Evolutionary conservation across 1,140 invertebrate genomes (phyloP).

Genomic region (Phymastichus coffea): DNA sequence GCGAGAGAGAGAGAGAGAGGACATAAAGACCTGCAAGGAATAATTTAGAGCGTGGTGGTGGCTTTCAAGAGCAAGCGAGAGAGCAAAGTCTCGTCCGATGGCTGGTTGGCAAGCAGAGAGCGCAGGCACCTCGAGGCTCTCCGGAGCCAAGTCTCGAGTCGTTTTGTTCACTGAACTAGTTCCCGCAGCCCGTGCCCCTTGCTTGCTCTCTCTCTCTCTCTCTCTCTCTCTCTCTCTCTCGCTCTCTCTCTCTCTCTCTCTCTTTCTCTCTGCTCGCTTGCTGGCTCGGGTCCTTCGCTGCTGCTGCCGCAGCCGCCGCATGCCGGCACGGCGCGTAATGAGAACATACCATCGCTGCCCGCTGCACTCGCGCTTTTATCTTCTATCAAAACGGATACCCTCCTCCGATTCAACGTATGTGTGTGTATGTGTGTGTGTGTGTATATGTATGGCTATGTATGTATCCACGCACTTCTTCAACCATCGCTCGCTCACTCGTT

Average conservation of each 20-base stretch:
- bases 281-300: not conserved
- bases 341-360: slow-evolving; percentile 42
- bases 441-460: too few species aligned
- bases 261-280: not conserved
- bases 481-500: not conserved
- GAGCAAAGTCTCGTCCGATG: slow-evolving; percentile 23
- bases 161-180: slow-evolving; percentile 30
- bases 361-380: slow-evolving; percentile 38
- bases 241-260: too few species aligned
- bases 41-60: slow-evolving; percentile 18
- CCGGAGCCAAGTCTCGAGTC: slow-evolving; percentile 25
- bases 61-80: not conserved
- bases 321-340: slow-evolving; percentile 51
- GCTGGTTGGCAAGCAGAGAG: slow-evolving; percentile 15
- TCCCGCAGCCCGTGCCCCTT: slow-evolving; percentile 13
- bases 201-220: too few species aligned
- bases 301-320: too few species aligned
- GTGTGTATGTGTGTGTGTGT: too few species aligned
- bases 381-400: slow-evolving; percentile 42
- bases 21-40: slow-evolving; percentile 11
- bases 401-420: not conserved
- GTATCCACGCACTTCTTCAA: not conserved
- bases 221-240: too few species aligned
- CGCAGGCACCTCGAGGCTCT: slow-evolving; percentile 25
- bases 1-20: too few species aligned